These are phyloP conservation scores for Paramormyrops hopkinsi DNA, from an alignment of 2,797 vertebrate species.

Conservation along the genomic window DNA sequence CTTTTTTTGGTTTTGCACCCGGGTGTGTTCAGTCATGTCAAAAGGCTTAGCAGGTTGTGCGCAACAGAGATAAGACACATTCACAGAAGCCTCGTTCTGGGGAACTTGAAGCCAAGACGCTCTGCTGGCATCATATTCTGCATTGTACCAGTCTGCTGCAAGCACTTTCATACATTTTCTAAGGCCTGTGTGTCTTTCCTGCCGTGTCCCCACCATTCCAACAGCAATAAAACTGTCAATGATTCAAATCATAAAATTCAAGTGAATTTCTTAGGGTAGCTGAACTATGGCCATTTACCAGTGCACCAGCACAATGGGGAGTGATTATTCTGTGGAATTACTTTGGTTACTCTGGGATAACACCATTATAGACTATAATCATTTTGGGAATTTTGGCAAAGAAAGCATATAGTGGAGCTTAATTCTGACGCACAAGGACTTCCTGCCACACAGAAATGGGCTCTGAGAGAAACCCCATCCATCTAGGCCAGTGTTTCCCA, in stretches of 20 bases:
- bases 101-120: constrained; percentile 1
- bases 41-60: constrained; percentile 45
- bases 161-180: not conserved
- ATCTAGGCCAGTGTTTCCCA: not conserved
- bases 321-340: not conserved
- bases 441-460: not conserved
- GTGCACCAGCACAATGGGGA: not conserved
- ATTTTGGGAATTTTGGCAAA: not conserved
- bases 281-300: not conserved
- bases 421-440: not conserved
- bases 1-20: not conserved
- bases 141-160: not conserved
- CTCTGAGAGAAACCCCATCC: not conserved
- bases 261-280: not conserved
- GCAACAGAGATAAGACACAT: constrained; percentile 56
- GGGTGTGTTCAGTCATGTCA: constrained; percentile 23
- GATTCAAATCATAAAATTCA: constrained; percentile 3
- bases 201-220: not conserved
- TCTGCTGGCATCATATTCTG: not conserved
- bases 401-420: not conserved
- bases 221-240: not conserved
- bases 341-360: not conserved
- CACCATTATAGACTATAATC: not conserved
- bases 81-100: constrained; percentile 21
- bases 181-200: not conserved